Evolutionary conservation across 2,113 vertebrate genomes (phyloP).

Genomic region (Willisornis vidua): DNA sequence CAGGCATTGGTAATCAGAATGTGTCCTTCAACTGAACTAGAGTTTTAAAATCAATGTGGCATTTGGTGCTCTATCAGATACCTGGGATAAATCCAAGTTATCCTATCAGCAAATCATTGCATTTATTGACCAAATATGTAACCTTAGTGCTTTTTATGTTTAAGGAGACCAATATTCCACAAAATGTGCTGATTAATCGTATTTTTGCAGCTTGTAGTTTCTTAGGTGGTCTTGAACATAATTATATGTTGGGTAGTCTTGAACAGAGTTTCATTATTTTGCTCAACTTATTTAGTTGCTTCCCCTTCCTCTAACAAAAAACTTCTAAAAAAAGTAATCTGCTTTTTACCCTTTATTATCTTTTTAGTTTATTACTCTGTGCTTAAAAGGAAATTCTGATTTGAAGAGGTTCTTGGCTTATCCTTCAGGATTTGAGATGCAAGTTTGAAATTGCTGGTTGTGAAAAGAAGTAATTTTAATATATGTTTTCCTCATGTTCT

Average conservation of each 20-base stretch:
- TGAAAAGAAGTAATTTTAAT: background rate
- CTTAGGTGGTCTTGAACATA: background rate
- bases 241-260: background rate
- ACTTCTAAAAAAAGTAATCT: background rate
- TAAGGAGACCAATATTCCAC: rapidly evolving
- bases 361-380: background rate
- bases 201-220: background rate
- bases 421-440: background rate
- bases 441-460: background rate
- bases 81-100: background rate
- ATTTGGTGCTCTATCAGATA: background rate
- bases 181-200: background rate
- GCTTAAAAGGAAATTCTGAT: background rate
- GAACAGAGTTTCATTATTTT: background rate
- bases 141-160: background rate
- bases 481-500: background rate
- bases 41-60: background rate
- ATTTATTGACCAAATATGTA: background rate
- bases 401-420: background rate
- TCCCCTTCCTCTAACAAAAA: background rate
- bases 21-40: background rate
- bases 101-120: background rate
- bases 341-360: background rate
- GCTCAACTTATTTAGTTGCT: background rate
- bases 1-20: background rate